A percentile compares a stretch with the other conserved stretches of the same genome.
Evolutionary conservation across 1,140 invertebrate genomes (phyloP).

Genomic region (Lordiphosa mommai): DNA sequence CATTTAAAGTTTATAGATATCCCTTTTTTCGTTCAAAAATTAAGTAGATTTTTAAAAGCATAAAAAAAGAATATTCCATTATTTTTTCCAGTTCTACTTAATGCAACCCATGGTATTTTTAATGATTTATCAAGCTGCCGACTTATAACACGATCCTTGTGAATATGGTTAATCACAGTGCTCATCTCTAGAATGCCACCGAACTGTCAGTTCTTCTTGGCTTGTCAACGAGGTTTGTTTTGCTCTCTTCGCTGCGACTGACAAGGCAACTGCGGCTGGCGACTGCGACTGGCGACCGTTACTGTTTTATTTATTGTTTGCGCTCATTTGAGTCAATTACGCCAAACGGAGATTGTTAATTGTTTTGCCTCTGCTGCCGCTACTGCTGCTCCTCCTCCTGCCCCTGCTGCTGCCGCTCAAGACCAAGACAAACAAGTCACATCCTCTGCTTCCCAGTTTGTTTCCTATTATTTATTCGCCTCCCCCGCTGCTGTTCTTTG

Average conservation of each 20-base stretch:
- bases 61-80: too few species aligned
- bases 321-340: constrained; percentile 74
- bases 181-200: too few species aligned
- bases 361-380: constrained; percentile 54
- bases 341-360: constrained; percentile 72
- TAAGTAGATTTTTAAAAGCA: too few species aligned
- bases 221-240: constrained; percentile 42
- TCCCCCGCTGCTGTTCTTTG: constrained; percentile 31
- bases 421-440: constrained; percentile 62
- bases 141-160: too few species aligned
- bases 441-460: constrained; percentile 37
- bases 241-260: constrained; percentile 18
- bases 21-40: too few species aligned
- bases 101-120: too few species aligned
- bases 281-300: constrained; percentile 30
- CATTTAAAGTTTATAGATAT: too few species aligned
- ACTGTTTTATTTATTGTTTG: constrained; percentile 74
- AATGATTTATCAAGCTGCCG: too few species aligned
- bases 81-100: too few species aligned
- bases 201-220: constrained; percentile 3
- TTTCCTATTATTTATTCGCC: constrained; percentile 58
- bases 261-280: too few species aligned
- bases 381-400: constrained; percentile 3
- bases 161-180: too few species aligned
- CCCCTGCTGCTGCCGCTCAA: constrained; percentile 29